Conservation (phyloP, 2,797 vertebrate genomes). For the Monodelphis domestica region DNA sequence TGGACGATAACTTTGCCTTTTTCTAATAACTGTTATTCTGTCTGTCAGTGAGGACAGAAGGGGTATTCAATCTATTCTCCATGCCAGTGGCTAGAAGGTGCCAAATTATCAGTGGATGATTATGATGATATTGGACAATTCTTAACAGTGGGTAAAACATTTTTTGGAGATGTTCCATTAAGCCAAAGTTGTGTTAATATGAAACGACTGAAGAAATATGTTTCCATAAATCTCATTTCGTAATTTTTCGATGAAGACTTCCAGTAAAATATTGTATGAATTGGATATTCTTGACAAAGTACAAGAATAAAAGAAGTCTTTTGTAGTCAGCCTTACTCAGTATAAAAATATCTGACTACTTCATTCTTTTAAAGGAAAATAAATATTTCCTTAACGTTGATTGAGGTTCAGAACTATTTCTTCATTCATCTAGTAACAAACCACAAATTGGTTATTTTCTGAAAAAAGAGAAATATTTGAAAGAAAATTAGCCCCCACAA, state of each 20-base stretch:
- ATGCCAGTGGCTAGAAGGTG: background rate
- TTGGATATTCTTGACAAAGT: background rate
- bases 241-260: slow-evolving; percentile 35
- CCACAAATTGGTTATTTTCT: background rate
- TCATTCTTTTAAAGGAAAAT: slow-evolving; percentile 30
- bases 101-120: background rate
- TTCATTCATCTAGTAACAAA: background rate
- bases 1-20: background rate
- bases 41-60: background rate
- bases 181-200: background rate
- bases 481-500: background rate
- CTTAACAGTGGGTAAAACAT: background rate
- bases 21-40: background rate
- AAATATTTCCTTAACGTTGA: slow-evolving; percentile 29
- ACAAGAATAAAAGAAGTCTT: slow-evolving; percentile 8
- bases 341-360: background rate
- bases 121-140: background rate
- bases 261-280: slow-evolving; percentile 10
- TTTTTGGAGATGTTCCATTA: background rate
- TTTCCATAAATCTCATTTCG: slow-evolving; percentile 28
- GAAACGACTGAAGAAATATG: background rate
- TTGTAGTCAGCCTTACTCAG: slow-evolving; percentile 24
- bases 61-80: background rate
- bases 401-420: background rate
- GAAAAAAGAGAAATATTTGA: slow-evolving; percentile 1